Percentiles rank a stretch among this genome's conserved stretches.
Evolutionary conservation across 2,888 invertebrate species (phyloP).

Genomic region (Balanococcus diminutus): DNA sequence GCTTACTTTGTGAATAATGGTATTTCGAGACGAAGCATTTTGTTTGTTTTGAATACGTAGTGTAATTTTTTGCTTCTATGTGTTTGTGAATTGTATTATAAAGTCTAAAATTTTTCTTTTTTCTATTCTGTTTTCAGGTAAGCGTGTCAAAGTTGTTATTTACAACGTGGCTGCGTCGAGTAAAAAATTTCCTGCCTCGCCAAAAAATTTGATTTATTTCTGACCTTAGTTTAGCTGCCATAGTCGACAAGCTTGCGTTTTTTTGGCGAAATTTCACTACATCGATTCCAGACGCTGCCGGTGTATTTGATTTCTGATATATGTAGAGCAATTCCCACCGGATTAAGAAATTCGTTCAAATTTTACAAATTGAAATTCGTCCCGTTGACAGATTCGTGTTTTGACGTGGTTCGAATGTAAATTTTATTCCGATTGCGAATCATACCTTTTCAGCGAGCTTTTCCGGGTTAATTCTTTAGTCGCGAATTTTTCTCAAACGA

Average conservation of each 20-base stretch:
- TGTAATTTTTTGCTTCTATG: not conserved
- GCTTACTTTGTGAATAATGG: slow-evolving; percentile 3
- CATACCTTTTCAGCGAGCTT: not conserved
- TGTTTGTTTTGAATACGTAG: not conserved
- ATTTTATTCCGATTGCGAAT: slow-evolving; percentile 10
- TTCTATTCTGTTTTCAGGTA: not conserved
- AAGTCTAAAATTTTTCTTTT: too few relatives aligned
- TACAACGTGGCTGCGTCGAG: not conserved
- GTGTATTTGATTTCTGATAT: not conserved
- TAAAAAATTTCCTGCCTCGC: not conserved
- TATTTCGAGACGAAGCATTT: not conserved
- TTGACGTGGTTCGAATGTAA: slow-evolving; percentile 21
- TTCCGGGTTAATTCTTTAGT: not conserved
- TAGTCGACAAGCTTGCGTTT: not conserved
- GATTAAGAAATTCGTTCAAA: slow-evolving; percentile 22
- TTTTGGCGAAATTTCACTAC: not conserved
- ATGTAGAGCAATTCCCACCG: not conserved
- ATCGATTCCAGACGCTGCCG: not conserved
- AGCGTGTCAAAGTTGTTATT: slow-evolving; percentile 10
- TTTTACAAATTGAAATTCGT: slow-evolving; percentile 42
- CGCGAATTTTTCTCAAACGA: not conserved
- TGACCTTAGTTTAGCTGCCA: not conserved
- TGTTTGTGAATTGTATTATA: too few relatives aligned
- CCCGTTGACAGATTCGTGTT: slow-evolving; percentile 1
- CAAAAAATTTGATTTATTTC: slow-evolving; percentile 1